Evolutionary conservation across 1,140 invertebrate species (phyloP).

Genomic region (Araneus ventricosus): DNA sequence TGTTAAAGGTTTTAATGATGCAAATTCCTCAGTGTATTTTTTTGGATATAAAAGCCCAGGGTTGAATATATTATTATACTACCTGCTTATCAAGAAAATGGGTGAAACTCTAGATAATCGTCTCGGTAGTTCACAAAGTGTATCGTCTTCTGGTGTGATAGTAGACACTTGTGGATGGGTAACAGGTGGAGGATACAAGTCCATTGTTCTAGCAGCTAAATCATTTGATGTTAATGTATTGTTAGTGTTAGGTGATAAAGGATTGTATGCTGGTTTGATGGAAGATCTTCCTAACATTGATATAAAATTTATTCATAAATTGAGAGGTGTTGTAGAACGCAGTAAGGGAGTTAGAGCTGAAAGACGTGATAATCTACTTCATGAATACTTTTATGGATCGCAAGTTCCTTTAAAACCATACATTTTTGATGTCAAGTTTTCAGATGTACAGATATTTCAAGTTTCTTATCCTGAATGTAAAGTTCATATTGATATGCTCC

Average conservation of each 20-base stretch:
- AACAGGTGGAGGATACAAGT: conserved; percentile 79
- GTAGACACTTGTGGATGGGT: conserved; percentile 99
- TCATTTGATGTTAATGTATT: conserved; percentile 98
- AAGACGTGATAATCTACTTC: background rate
- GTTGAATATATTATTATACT: conserved; percentile 90
- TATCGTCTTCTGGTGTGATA: conserved; percentile 87
- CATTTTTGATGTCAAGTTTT: conserved; percentile 24
- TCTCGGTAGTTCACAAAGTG: background rate
- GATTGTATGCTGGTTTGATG: conserved; percentile 95
- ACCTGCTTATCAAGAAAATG: background rate
- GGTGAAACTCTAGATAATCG: conserved; percentile 2
- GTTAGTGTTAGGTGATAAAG: conserved; percentile 96
- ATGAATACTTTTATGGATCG: conserved; percentile 65
- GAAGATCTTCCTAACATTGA: conserved; percentile 95
- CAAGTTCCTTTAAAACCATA: background rate
- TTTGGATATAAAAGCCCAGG: conserved; percentile 93
- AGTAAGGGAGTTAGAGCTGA: background rate
- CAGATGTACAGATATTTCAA: conserved; percentile 45
- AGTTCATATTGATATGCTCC: background rate
- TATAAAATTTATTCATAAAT: conserved; percentile 96
- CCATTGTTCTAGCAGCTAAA: conserved; percentile 88
- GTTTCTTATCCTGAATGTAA: background rate
- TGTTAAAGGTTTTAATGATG: conserved; percentile 94
- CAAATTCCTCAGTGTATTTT: conserved; percentile 95
- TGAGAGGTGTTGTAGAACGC: conserved; percentile 86